A percentile compares a stretch with the other conserved stretches of the same genome.
Conservation (phyloP, 2,113 vertebrate species). For the Polypterus senegalus region DNA sequence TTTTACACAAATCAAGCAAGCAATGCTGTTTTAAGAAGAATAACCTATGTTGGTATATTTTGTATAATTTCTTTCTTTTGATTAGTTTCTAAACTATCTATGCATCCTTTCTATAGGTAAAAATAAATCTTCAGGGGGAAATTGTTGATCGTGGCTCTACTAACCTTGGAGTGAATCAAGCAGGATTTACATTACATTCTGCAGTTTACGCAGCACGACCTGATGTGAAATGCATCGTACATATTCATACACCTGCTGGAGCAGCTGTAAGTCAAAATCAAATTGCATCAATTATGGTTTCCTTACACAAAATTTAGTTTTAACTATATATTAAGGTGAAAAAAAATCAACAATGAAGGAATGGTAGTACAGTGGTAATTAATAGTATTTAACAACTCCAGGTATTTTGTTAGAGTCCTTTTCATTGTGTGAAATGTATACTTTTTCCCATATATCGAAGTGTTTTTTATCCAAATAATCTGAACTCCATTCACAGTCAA, state of each 20-base stretch:
- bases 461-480: no score
- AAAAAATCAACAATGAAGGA: no score
- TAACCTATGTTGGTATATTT: not conserved
- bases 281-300: no score
- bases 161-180: conserved; percentile 84
- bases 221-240: conserved; percentile 77
- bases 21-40: not conserved
- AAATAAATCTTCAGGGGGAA: conserved; percentile 84
- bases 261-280: conserved; percentile 62
- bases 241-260: conserved; percentile 82
- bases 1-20: no score
- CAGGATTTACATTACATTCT: conserved; percentile 82
- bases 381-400: no score
- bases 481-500: no score
- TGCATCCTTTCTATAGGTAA: conserved; percentile 55
- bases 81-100: not conserved
- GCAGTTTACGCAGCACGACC: conserved; percentile 80
- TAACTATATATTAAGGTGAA: no score
- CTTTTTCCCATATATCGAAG: no score
- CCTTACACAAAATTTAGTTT: no score
- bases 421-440: no score
- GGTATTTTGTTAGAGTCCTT: no score
- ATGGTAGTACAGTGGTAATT: no score
- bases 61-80: not conserved
- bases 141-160: conserved; percentile 87